Base-by-base conservation (phyloP, 2,888 invertebrate species). In the Drosophila eohydei region DNA sequence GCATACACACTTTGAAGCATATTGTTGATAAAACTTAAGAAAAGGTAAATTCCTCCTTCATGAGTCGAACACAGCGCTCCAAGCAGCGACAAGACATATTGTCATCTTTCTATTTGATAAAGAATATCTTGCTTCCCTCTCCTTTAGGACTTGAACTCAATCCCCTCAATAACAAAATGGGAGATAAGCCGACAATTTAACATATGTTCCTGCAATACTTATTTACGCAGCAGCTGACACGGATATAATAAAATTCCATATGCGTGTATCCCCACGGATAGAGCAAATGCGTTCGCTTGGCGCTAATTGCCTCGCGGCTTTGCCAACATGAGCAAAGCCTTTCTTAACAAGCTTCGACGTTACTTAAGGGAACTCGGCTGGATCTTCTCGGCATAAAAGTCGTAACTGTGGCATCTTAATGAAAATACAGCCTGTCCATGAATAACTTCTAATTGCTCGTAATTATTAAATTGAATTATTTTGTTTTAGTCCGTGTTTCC, bases 81-180 rank as follows among this genome's bases (percentile, higher is more conserved):
- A 7, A 28, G 28, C 48, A 9, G 30, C 16, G 16, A 32, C n/a
- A 32, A 16, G 16, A 50, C 48, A 32, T 16, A 50, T 32, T 50
- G 48, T 50, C 48, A 32, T 48, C n/a, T 50, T 32, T n/a, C 32
- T 30, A 50, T 30, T 32, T 30, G n/a, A 48, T 30, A 48, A 9
- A n/a, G 8, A 48, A 48, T n/a, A 48, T 4, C n/a, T 3, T 48
- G 21, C 21, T 21, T 21, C 21, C 21, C n/a, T 50, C 11, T 50
- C 48, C 48, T 11, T 9, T 14, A 30, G 32, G 11, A 50, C 6
- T 50, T 2, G 30, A 6, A 16, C 32, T 16, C 48, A 50, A 6
- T 21, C 21, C 48, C 11, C 11, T 5, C 9, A n/a, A 16, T 32
- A 16, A 2, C 11, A n/a, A 16, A 32, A 16, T 16, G 16, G 11